Conservation (phyloP, 1,140 invertebrate species). For the Berghia stephanieae region DNA sequence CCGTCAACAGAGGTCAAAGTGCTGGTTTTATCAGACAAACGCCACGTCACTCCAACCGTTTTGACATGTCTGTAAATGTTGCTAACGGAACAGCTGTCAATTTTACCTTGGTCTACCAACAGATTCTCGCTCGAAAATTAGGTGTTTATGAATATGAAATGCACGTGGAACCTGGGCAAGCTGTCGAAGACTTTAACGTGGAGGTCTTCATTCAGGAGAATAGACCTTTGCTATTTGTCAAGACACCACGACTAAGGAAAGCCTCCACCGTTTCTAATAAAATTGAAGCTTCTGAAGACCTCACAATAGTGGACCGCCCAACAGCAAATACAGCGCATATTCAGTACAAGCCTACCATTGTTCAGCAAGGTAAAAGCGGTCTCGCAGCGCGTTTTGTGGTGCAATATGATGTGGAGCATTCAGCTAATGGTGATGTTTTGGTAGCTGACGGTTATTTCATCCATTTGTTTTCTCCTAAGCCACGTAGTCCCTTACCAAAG, state of each 20-base stretch:
- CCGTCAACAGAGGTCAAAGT: slow-evolving; percentile 44
- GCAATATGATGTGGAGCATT: slow-evolving; percentile 53
- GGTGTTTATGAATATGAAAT: slow-evolving; percentile 51
- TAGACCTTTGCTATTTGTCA: slow-evolving; percentile 39
- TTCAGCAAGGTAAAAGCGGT: slow-evolving; percentile 42
- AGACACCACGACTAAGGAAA: slow-evolving; percentile 38
- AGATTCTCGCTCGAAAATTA: slow-evolving; percentile 40
- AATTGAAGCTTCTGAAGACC: slow-evolving; percentile 22
- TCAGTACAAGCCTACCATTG: slow-evolving; percentile 39
- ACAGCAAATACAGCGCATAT: slow-evolving; percentile 44
- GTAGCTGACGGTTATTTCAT: slow-evolving; percentile 80
- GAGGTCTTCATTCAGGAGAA: slow-evolving; percentile 47
- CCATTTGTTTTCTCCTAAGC: slow-evolving; percentile 78
- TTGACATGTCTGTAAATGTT: slow-evolving; percentile 55
- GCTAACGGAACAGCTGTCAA: slow-evolving; percentile 46
- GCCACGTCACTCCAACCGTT: slow-evolving; percentile 53
- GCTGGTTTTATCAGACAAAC: slow-evolving; percentile 46
- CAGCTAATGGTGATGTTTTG: slow-evolving; percentile 48
- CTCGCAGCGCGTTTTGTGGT: slow-evolving; percentile 47
- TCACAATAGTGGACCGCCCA: slow-evolving; percentile 34
- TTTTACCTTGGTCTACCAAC: slow-evolving; percentile 53
- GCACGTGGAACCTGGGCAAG: slow-evolving; percentile 44
- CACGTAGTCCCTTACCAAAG: slow-evolving; percentile 70
- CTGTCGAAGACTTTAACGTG: slow-evolving; percentile 40
- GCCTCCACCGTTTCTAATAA: slow-evolving; percentile 18